A percentile compares a stretch with the other conserved stretches of the same genome.
These are phyloP conservation scores for Theodoxus fluviatilis DNA, from an alignment of 2,888 invertebrate species.

Conservation along the genomic window DNA sequence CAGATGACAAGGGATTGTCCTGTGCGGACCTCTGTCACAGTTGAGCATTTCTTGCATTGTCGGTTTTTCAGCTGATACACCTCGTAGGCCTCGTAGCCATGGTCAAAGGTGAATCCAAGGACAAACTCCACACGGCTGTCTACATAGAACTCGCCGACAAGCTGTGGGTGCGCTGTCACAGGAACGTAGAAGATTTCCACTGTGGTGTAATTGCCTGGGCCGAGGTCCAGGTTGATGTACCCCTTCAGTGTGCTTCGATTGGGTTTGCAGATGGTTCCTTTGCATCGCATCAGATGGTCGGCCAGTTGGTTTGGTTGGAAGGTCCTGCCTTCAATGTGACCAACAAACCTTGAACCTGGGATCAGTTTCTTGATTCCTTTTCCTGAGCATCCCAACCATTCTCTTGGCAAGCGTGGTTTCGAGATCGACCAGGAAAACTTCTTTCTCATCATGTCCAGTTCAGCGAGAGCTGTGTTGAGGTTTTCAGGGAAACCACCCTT, in stretches of 20 bases:
- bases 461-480: conserved; percentile 31
- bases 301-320: not conserved
- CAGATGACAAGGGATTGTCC: too few species aligned
- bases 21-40: too few species aligned
- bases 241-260: conserved; percentile 16
- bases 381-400: conserved; percentile 37
- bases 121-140: conserved; percentile 22
- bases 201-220: conserved; percentile 12
- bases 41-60: too few species aligned
- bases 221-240: conserved; percentile 21
- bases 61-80: too few species aligned
- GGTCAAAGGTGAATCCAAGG: conserved; percentile 23
- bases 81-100: conserved; percentile 24
- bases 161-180: not conserved
- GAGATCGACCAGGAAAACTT: conserved; percentile 31
- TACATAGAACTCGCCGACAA: conserved; percentile 4
- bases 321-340: not conserved
- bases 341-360: not conserved
- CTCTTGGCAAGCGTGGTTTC: conserved; percentile 36
- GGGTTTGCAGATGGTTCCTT: conserved; percentile 22
- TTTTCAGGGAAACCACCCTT: conserved; percentile 33
- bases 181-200: conserved; percentile 25
- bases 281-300: conserved; percentile 10
- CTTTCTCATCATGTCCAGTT: conserved; percentile 31
- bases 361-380: conserved; percentile 9